Evolutionary conservation across 2,888 invertebrate genomes (phyloP).

Genomic region (Aphodius granarius): DNA sequence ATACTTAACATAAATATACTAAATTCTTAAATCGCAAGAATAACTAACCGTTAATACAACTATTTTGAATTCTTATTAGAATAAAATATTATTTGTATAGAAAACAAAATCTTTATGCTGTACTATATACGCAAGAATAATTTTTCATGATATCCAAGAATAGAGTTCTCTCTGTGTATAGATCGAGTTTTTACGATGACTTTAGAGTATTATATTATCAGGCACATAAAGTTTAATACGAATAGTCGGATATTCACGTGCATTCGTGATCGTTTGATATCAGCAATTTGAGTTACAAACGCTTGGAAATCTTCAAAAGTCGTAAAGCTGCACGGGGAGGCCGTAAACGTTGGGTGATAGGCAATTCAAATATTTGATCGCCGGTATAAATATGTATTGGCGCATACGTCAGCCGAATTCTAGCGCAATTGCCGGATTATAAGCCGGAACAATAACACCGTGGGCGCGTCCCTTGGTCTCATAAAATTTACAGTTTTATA

Average conservation of each 20-base stretch:
- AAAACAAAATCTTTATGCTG: no score
- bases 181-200: no score
- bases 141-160: no score
- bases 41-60: no score
- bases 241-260: not conserved
- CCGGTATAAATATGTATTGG: not conserved
- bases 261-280: not conserved
- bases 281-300: not conserved
- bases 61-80: no score
- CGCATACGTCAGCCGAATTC: not conserved
- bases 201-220: no score
- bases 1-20: no score
- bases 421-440: not conserved
- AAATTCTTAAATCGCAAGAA: no score
- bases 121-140: no score
- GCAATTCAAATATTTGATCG: not conserved
- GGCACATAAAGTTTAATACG: not conserved
- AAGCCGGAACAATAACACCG: not conserved
- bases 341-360: not conserved
- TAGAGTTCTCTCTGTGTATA: not conserved
- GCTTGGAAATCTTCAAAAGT: not conserved
- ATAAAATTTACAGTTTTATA: not conserved
- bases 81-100: no score
- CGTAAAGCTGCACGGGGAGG: not conserved
- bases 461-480: not conserved